These are phyloP conservation scores for Micromesistius poutassou DNA, from an alignment of 2,797 vertebrate species.

Conservation along the genomic window DNA sequence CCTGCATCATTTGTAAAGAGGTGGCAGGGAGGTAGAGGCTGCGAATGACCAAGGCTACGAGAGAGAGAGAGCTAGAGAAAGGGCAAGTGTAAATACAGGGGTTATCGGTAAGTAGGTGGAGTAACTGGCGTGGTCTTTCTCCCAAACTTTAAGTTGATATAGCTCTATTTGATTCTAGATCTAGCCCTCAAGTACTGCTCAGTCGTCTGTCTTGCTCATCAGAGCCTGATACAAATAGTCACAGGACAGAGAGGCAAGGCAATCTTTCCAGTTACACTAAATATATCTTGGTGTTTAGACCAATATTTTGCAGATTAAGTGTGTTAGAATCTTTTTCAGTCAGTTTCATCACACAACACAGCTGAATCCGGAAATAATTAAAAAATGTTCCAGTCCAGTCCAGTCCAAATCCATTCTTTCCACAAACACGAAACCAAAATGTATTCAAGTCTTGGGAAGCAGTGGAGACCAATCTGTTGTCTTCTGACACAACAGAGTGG, in stretches of 20 bases:
- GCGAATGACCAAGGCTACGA: background rate
- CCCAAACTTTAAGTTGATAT: no score
- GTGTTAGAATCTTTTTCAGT: background rate
- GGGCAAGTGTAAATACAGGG: no score
- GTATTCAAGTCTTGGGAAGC: background rate
- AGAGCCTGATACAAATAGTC: background rate
- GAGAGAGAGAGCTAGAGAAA: background rate
- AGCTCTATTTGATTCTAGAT: no score
- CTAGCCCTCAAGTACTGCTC: background rate
- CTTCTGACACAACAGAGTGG: background rate
- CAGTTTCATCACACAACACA: background rate
- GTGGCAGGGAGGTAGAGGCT: no score
- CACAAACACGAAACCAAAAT: background rate
- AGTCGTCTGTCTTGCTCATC: background rate
- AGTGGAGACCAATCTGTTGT: background rate
- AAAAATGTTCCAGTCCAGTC: no score
- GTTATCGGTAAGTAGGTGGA: no score
- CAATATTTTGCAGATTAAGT: background rate
- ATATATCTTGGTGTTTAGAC: background rate
- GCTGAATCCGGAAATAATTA: no score
- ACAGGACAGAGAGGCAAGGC: background rate
- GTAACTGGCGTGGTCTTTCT: no score
- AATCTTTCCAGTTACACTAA: background rate
- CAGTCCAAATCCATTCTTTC: slow-evolving; percentile 2
- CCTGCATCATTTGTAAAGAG: no score